A percentile compares a stretch with the other conserved stretches of the same genome.
These are phyloP conservation scores for Spatula clypeata DNA, from an alignment of 2,797 vertebrate species.

Conservation along the genomic window DNA sequence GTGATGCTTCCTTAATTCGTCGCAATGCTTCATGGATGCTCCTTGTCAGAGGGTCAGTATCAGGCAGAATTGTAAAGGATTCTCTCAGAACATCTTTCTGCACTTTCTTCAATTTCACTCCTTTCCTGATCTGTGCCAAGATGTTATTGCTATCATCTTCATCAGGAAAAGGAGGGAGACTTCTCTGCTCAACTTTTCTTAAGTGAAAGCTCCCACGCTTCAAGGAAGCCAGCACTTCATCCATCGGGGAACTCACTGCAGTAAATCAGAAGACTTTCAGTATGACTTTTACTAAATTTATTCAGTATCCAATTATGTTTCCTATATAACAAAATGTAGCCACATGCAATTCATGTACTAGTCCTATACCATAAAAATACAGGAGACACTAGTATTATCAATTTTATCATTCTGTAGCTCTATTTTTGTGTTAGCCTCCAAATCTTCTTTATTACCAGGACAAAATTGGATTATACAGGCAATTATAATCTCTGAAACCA, in stretches of 20 bases:
- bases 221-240: constrained; percentile 96
- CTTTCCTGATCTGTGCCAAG: constrained; percentile 97
- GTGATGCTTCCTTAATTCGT: constrained; percentile 97
- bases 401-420: neutral
- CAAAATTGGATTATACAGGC: neutral
- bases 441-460: neutral
- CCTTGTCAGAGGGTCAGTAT: constrained; percentile 94
- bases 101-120: constrained; percentile 95
- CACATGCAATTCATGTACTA: neutral
- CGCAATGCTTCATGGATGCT: constrained; percentile 98
- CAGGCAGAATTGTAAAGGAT: constrained; percentile 85
- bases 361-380: rapidly evolving
- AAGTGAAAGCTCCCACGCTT: constrained; percentile 98
- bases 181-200: constrained; percentile 95
- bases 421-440: neutral
- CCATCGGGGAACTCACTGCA: constrained; percentile 97
- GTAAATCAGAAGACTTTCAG: constrained; percentile 66
- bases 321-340: neutral
- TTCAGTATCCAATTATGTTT: neutral
- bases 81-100: constrained; percentile 90
- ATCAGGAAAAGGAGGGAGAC: constrained; percentile 93
- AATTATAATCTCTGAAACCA: neutral
- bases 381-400: neutral
- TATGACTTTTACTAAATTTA: neutral
- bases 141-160: constrained; percentile 96